Evolutionary conservation across 2,113 vertebrate genomes (phyloP), one percentile per base, ranked within the genome.

Genomic region (Coturnix japonica): DNA sequence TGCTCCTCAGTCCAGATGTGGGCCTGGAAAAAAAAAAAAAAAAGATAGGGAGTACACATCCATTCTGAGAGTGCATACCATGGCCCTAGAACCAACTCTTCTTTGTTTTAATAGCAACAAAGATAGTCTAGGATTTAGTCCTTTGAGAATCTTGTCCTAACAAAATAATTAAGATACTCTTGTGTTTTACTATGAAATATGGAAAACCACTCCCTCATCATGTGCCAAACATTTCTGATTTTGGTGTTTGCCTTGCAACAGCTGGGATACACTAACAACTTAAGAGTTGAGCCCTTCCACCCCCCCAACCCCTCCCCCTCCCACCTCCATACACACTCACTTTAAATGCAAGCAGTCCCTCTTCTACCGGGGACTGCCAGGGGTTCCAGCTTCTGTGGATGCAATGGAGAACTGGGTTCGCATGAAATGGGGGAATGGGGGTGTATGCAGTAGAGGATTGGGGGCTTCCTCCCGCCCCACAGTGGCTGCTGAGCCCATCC

Each of bases 331-430:
- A 25, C 2, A 1, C 22, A 28, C 19, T 54, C 20, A n/a, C 28
- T 8, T 39, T 56, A 31, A 54, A 39, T 15, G 54, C 49, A 43
- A 57, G 13, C 25, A 26, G 22, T 30, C 46, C 31, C 56, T 33
- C 49, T 30, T 41, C 56, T 41, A 7, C 56, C 60, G 47, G 43
- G 43, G 46, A 4, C 41, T 21, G 51, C 31, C 46, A 13, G 28
- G 33, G 0, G 0, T 46, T 59, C 31, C 60, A 37, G 49, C 5
- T 13, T 31, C 60, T 43, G 47, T 53, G n/a, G 0, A 0, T 14
- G 35, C 23, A 18, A 33, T 22, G 46, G 17, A 13, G 41, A n/a
- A 6, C 46, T 60, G 47, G 46, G 39, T 41, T 4, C 31, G 30
- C 0, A 0, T 12, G 35, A 18, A 22, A 33, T 19, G 51, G 21